Evolutionary conservation across 92 coral and sea anemone species (phyloP), one percentile per base, ranked within the genome.

Genomic region (Siderastrea radians): DNA sequence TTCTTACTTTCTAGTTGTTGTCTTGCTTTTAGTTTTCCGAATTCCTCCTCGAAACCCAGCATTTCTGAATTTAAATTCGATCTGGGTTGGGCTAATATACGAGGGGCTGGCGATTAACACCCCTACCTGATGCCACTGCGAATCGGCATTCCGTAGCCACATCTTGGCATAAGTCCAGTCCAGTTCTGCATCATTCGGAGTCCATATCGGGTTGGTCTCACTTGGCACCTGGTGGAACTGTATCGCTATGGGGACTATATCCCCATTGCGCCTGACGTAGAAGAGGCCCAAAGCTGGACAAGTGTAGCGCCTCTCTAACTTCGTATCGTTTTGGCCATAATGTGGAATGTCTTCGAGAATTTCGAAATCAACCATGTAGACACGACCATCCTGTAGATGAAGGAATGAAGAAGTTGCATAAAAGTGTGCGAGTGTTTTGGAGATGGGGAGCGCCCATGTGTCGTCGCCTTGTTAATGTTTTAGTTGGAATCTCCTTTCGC

Each of bases 171-270:
- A 93, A 3, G 82, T 72, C 96, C 98, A 95, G 71, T 95, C 98
- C 17, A 84, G 80, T 55, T 91, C 86, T 19, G 90, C 65, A 80
- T 95, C 98, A 78, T 94, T 84, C 4, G 98, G 96, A 17, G 98
- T 95, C 98, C 98, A 95, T 69, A 95, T 93, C 43, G 98, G 98
- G 69, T 95, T 95, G 61, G 76, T 81, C 58, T 93, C 91, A 55
- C 95, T 65, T 7, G 99, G 96, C 63, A 80, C 80, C 74, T 95
- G 98, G 43, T 43, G 73, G 16, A 96, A 84, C 85, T 96, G 99
- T 50, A 96, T 96, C 11, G 99, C 99, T 52, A 96, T 94, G 49
- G 99, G 99, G 50, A 94, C 84, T 51, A 94, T 92, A 49, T 94
- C 93, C 0, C 95, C 96, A 11, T 68, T 80, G 51, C 86, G 83